A percentile compares a stretch with the other conserved stretches of the same genome.
These are phyloP conservation scores for Tetramorium simillimum DNA, from an alignment of 1,140 invertebrate species.

Conservation along the genomic window DNA sequence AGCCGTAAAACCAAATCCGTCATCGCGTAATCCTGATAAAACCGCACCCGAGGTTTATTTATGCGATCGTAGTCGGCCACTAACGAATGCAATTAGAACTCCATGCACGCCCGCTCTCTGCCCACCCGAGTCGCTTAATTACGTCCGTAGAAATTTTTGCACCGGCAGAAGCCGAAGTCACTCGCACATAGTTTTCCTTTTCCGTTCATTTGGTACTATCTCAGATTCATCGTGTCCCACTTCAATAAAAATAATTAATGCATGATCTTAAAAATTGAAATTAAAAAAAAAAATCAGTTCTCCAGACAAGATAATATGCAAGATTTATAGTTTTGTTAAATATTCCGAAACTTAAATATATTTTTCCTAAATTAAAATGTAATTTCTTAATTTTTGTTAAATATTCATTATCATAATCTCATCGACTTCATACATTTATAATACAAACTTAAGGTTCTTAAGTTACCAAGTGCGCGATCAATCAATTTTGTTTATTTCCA, in stretches of 20 bases:
- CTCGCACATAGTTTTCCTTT: background rate
- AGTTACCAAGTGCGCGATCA: background rate
- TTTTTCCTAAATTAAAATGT: background rate
- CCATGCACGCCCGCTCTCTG: constrained; percentile 18
- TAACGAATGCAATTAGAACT: constrained; percentile 51
- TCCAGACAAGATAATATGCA: background rate
- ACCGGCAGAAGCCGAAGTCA: background rate
- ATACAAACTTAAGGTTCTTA: background rate
- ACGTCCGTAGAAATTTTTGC: constrained; percentile 34
- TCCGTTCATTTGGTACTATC: background rate
- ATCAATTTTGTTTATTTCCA: background rate
- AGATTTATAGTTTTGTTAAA: background rate
- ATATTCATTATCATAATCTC: background rate
- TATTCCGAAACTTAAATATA: background rate
- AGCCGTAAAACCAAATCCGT: constrained; percentile 19
- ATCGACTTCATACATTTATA: background rate
- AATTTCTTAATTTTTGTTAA: background rate
- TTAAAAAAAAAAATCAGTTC: background rate
- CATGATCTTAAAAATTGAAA: background rate
- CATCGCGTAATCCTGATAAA: constrained; percentile 4
- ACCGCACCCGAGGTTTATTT: constrained; percentile 23
- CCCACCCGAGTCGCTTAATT: constrained; percentile 28
- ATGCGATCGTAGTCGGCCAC: constrained; percentile 11
- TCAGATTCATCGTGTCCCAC: background rate
- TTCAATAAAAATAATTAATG: background rate